Percentiles rank a stretch among this genome's conserved stretches.
phyloP scores from a whole-genome alignment of 2,113 vertebrate species.

The Alligator sinensis region DNA sequence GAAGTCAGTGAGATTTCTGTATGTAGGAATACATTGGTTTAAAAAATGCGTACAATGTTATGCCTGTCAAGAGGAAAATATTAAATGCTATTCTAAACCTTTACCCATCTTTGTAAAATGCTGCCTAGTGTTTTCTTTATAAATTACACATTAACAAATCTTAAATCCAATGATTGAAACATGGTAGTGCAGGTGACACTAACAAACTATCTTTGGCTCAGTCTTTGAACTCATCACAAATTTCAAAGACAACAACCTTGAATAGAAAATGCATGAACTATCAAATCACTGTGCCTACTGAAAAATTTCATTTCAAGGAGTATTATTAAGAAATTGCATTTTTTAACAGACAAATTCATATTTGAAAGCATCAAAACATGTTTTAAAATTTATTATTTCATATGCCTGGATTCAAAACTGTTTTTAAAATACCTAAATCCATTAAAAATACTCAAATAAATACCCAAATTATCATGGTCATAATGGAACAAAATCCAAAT shows the following conservation, averaged over 20 bases:
- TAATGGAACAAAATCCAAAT: conserved; percentile 3
- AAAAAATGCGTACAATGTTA: conserved; percentile 79
- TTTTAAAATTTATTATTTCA: conserved; percentile 21
- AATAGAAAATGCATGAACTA: conserved; percentile 58
- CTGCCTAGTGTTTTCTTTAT: conserved; percentile 81
- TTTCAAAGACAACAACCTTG: conserved; percentile 56
- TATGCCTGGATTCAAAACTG: neutral
- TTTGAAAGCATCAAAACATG: neutral
- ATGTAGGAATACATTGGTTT: conserved; percentile 64
- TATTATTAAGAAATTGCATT: neutral
- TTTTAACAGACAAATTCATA: neutral
- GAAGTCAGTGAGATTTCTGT: conserved; percentile 65
- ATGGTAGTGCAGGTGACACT: conserved; percentile 64
- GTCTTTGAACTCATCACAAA: conserved; percentile 60
- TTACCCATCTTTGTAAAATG: conserved; percentile 76
- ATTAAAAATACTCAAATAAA: conserved; percentile 25
- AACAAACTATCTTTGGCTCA: conserved; percentile 70
- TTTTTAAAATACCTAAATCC: conserved; percentile 36
- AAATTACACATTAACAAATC: conserved; percentile 81
- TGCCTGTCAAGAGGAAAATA: conserved; percentile 78
- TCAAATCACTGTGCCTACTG: conserved; percentile 40
- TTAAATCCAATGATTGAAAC: conserved; percentile 80
- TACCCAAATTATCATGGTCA: neutral
- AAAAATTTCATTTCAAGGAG: conserved; percentile 44
- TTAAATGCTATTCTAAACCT: conserved; percentile 78